Evolutionary conservation across 2,888 invertebrate species (phyloP), one percentile per base, ranked within the genome.

Genomic region (Arenicola marina): DNA sequence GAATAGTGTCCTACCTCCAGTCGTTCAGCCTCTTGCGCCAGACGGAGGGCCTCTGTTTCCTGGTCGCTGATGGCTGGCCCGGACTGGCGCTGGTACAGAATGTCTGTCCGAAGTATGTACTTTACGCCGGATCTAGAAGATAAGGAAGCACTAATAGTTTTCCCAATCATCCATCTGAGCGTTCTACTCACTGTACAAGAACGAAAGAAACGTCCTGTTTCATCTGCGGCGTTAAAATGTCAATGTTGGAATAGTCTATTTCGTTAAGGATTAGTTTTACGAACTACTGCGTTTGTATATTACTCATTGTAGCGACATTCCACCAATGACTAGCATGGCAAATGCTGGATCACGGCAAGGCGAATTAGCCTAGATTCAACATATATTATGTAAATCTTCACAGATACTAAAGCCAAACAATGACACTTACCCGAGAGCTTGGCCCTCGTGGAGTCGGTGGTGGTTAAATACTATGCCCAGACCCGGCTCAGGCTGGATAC

Each of bases 401-500:
- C n/a, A n/a, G n/a, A n/a, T n/a, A n/a, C n/a, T n/a, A n/a, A n/a
- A n/a, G n/a, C n/a, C n/a, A n/a, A n/a, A n/a, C n/a, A n/a, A n/a
- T 18, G 15, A 7, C 21, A 51, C 69, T 59, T 67, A 77, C 77
- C 64, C 63, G 7, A 78, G 63, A 61, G 70, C 69, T 53, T 74
- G 69, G 7, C 80, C 80, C 58, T 80, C 80, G 59, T 80, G 80
- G 0, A 79, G 68, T 57, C 78, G 68, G 38, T 78, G 76, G 63
- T 80, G 80, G 66, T 80, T 79, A 58, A 80, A 80, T 24, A 78
- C 46, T 34, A 78, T 77, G n/a, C 71, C 77, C 56, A 76, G 65
- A 1, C 80, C 80, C 28, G 70, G 33, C 43, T 78, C 73, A n/a
- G 80, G 80, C 43, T 73, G 60, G 3, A 80, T 65, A n/a, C 73